phyloP scores from a whole-genome alignment of 2,888 invertebrate species.

The Lasioglossum lativentre region DNA sequence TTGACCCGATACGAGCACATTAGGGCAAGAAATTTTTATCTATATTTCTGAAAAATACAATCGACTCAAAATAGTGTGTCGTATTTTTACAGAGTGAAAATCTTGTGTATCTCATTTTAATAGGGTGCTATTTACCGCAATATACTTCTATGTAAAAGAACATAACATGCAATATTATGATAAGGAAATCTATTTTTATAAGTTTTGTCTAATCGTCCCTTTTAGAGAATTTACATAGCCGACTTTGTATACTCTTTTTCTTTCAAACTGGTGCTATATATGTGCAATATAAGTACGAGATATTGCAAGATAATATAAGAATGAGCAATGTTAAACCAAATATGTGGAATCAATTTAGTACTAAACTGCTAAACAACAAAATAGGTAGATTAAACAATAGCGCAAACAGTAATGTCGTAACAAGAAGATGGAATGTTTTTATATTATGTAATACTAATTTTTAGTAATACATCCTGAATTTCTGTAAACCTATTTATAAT shows the following conservation, averaged over 20 bases:
- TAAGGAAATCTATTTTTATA: conserved; percentile 67
- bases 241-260: conserved; percentile 32
- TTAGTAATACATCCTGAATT: conserved; percentile 45
- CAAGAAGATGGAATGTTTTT: conserved; percentile 55
- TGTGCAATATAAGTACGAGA: conserved; percentile 66
- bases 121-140: conserved; percentile 49
- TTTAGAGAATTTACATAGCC: conserved; percentile 49
- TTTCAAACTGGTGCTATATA: conserved; percentile 66
- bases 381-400: conserved; percentile 31
- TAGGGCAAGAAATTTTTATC: conserved; percentile 43
- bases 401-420: conserved; percentile 21
- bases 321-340: conserved; percentile 59
- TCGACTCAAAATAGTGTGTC: conserved; percentile 25
- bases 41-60: conserved; percentile 36
- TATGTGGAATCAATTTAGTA: conserved; percentile 49
- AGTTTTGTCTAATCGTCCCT: conserved; percentile 50
- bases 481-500: conserved; percentile 65
- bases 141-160: conserved; percentile 31
- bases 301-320: conserved; percentile 46
- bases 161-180: conserved; percentile 49
- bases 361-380: conserved; percentile 17
- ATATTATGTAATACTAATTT: conserved; percentile 51
- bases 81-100: conserved; percentile 58
- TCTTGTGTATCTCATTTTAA: conserved; percentile 41
- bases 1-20: conserved; percentile 44